phyloP scores from a whole-genome alignment of 2,113 vertebrate genomes.

The Hippopotamus amphibius region DNA sequence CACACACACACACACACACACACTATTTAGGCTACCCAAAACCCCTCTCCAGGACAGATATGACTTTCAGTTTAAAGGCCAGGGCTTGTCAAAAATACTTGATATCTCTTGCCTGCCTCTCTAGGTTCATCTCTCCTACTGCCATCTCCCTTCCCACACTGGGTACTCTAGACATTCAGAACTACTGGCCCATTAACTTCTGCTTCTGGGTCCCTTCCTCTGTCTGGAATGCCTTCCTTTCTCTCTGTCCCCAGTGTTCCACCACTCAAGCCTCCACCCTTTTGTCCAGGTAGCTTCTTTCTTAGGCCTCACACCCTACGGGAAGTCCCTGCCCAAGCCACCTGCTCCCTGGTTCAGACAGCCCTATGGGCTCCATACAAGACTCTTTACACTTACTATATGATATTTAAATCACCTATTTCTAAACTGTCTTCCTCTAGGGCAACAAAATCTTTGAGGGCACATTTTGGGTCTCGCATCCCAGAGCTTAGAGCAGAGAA shows the following conservation, averaged over 20 bases:
- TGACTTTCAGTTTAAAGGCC: slow-evolving; percentile 39
- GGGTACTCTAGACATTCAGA: background rate
- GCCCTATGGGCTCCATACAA: background rate
- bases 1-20: background rate
- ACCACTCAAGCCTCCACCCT: background rate
- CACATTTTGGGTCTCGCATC: background rate
- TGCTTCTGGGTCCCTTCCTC: background rate
- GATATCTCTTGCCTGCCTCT: background rate
- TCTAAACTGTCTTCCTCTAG: background rate
- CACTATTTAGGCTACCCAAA: background rate
- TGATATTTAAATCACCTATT: background rate
- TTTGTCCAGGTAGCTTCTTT: background rate
- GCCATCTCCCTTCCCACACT: background rate
- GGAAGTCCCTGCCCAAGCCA: background rate
- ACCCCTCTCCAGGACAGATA: background rate
- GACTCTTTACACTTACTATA: background rate
- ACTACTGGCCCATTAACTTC: background rate
- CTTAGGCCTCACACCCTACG: background rate
- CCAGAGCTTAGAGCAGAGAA: background rate
- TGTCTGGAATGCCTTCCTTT: background rate
- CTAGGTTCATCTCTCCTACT: background rate
- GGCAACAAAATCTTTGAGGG: slow-evolving; percentile 24
- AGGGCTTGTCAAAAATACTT: background rate
- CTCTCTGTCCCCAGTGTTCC: background rate
- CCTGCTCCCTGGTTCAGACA: background rate